These are phyloP conservation scores for Lepilemur ruficaudatus DNA, from an alignment of 2,797 vertebrate species.

Conservation along the genomic window DNA sequence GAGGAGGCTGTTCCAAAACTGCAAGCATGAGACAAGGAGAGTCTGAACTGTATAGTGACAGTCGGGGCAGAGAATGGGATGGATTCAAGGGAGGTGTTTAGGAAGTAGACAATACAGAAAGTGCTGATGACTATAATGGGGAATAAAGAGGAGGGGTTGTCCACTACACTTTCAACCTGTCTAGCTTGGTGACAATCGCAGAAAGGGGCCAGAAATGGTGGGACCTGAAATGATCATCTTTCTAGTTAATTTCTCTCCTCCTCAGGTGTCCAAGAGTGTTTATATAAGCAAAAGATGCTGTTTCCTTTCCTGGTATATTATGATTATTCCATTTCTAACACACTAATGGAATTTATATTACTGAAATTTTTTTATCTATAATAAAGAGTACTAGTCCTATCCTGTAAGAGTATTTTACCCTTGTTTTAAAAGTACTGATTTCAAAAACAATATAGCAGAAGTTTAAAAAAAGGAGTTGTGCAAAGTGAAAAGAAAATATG, in stretches of 20 bases:
- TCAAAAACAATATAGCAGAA: slow-evolving; percentile 21
- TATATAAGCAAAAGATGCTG: background rate
- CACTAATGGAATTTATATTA: background rate
- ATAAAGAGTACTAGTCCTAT: background rate
- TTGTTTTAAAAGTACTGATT: slow-evolving; percentile 28
- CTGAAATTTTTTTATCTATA: background rate
- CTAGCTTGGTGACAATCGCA: background rate
- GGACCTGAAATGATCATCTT: background rate
- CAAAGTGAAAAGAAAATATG: background rate
- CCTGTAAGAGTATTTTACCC: background rate
- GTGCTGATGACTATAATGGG: background rate
- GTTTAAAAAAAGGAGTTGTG: background rate
- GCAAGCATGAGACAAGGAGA: background rate
- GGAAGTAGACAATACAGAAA: background rate
- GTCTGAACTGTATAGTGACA: background rate
- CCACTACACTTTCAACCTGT: background rate
- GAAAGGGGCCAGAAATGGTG: background rate
- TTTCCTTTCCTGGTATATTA: background rate
- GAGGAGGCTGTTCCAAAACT: background rate
- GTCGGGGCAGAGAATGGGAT: background rate
- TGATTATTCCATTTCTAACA: background rate
- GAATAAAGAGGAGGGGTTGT: background rate
- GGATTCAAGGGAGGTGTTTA: background rate
- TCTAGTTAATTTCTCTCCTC: background rate
- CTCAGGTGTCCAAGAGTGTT: background rate